A percentile compares a stretch with the other conserved stretches of the same genome.
phyloP scores from a whole-genome alignment of 1,140 invertebrate genomes.

The Eueides isabella region DNA sequence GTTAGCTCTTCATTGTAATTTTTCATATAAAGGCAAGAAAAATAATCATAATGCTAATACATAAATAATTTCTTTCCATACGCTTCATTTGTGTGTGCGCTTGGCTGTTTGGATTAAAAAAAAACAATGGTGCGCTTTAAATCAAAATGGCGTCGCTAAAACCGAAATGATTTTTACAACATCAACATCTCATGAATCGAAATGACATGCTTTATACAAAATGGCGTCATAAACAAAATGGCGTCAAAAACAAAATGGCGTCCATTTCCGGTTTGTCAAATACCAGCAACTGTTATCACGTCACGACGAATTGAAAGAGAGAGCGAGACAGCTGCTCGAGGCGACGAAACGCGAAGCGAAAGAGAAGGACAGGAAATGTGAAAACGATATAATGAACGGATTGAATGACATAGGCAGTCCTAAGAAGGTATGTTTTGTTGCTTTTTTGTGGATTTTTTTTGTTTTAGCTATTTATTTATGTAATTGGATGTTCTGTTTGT shows the following conservation, averaged over 20 bases:
- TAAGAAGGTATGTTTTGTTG: constrained; percentile 59
- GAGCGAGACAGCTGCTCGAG: constrained; percentile 94
- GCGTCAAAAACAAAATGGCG: constrained; percentile 27
- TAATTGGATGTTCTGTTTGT: no score
- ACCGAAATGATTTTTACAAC: no score
- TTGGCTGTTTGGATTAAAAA: constrained; percentile 43
- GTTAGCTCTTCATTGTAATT: background rate
- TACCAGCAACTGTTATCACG: constrained; percentile 87
- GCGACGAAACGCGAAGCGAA: constrained; percentile 90
- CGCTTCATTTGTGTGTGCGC: constrained; percentile 45
- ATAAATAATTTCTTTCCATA: constrained; percentile 43
- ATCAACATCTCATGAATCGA: no score
- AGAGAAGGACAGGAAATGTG: constrained; percentile 81
- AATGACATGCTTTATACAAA: no score
- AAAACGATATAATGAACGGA: constrained; percentile 55
- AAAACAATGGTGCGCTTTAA: constrained; percentile 20
- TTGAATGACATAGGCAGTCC: constrained; percentile 61
- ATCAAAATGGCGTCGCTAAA: constrained; percentile 7
- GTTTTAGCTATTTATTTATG: constrained; percentile 13
- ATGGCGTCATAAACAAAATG: background rate
- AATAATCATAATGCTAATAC: background rate
- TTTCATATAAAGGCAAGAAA: no score
- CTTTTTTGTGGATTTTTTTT: background rate
- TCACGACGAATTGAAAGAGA: constrained; percentile 93
- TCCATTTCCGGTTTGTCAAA: constrained; percentile 63